Conservation (phyloP, 2,797 vertebrate species). For the Nyctalus aviator region DNA sequence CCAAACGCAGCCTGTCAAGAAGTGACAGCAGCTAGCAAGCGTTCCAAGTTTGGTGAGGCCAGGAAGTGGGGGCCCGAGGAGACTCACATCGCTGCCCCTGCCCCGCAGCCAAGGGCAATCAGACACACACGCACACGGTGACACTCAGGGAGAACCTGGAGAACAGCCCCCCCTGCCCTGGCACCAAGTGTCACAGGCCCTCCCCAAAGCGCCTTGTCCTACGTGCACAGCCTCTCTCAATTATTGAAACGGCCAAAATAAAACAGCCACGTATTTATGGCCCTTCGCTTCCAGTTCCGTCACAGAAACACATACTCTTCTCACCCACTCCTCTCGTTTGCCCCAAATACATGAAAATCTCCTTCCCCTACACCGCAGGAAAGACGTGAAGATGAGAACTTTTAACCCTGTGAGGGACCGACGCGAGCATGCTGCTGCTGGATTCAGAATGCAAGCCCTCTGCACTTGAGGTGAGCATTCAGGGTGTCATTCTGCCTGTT, state of each 20-base stretch:
- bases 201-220: not conserved
- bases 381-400: slow-evolving; percentile 9
- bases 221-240: not conserved
- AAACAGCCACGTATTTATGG: not conserved
- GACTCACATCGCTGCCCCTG: not conserved
- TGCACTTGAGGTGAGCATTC: not conserved
- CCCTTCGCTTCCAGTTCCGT: slow-evolving; percentile 5
- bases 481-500: slow-evolving; percentile 61
- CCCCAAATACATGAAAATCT: slow-evolving; percentile 56
- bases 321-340: slow-evolving; percentile 12
- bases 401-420: not conserved
- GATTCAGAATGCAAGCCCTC: not conserved
- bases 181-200: not conserved
- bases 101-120: not conserved
- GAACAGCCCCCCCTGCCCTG: not conserved
- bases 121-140: not conserved
- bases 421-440: not conserved
- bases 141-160: not conserved
- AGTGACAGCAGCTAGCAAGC: not conserved
- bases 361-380: not conserved
- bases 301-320: slow-evolving; percentile 43
- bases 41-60: not conserved
- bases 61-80: not conserved
- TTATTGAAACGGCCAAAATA: slow-evolving; percentile 42
- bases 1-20: slow-evolving; percentile 15